Evolutionary conservation across 23 tunicate species (phyloP), one percentile per base, ranked within the genome.

Genomic region (Phallusia fumigata): DNA sequence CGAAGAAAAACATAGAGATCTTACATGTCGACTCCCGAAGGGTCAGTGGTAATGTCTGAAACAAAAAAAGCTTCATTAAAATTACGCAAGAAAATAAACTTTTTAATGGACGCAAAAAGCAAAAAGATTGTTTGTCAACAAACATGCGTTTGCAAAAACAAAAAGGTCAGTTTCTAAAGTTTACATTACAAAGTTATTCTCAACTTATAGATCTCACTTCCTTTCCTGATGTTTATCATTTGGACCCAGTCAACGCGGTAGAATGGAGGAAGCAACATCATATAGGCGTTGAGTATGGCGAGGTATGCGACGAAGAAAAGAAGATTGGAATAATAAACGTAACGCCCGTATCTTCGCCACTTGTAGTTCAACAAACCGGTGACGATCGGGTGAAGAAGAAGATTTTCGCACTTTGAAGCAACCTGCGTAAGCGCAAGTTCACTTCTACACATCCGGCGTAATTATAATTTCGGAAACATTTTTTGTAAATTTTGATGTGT

Each of bases 311-410:
- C 76, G 47, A 83, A 94, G 44, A 94, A 73, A 12, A 82, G 81
- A 33, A 94, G 90, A 64, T 80, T 89, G 44, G 75, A 52, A 86
- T 94, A 94, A 65, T 94, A 94, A 35, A 94, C 94, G 74, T 94
- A 94, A 19, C 98, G 90, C 0, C 98, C 98, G 73, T 65, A 94
- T 78, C 94, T 52, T 73, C 84, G 77, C 98, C 98, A 94, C 65
- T 94, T 94, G 85, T 94, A 89, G 64, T 94, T 94, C 65, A 94
- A 82, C 35, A 94, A 53, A 32, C 98, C 98, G 34, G 98, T 94
- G 30, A 94, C 98, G 52, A 94, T 88, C 30, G 98, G 98, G 65
- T 94, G 98, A 34, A 94, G 84, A 35, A 94, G 65, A 26, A 94
- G 83, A 33, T 73, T 87, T 65, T 94, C 98, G 32, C 98, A 92